Evolutionary conservation across 2,797 vertebrate genomes (phyloP).

Genomic region (Ficedula albicollis): DNA sequence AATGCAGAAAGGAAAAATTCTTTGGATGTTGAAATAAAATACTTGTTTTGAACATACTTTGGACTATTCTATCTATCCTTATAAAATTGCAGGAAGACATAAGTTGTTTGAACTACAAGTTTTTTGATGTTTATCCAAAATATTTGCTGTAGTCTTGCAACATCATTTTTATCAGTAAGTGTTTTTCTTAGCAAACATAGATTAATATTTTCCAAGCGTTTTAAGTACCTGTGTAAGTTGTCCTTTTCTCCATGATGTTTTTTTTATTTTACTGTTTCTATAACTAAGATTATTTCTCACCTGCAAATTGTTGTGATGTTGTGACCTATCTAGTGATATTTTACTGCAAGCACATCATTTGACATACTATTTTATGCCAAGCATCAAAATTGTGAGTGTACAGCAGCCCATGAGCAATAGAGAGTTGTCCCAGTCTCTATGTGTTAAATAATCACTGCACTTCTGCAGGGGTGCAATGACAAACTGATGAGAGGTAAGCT

Average conservation of each 20-base stretch:
- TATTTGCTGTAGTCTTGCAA: neutral
- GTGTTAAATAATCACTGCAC: neutral
- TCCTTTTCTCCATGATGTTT: neutral
- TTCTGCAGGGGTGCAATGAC: neutral
- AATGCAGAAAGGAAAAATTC: neutral
- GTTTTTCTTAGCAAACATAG: neutral
- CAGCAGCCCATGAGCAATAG: accelerated
- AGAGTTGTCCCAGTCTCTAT: accelerated
- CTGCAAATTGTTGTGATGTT: neutral
- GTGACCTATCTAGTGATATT: neutral
- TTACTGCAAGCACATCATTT: neutral
- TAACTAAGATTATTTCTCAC: neutral
- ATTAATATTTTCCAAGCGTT: neutral
- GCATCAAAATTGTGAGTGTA: neutral
- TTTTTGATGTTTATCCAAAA: neutral
- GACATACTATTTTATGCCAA: neutral
- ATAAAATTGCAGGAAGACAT: neutral
- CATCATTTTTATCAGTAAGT: neutral
- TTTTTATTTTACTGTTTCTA: neutral
- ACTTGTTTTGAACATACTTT: neutral
- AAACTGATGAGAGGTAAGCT: neutral
- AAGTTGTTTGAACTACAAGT: neutral
- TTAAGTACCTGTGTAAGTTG: neutral
- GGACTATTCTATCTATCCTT: neutral
- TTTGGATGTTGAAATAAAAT: neutral